Base-by-base conservation (phyloP, 2,888 invertebrate genomes). In the Lasioglossum lativentre region DNA sequence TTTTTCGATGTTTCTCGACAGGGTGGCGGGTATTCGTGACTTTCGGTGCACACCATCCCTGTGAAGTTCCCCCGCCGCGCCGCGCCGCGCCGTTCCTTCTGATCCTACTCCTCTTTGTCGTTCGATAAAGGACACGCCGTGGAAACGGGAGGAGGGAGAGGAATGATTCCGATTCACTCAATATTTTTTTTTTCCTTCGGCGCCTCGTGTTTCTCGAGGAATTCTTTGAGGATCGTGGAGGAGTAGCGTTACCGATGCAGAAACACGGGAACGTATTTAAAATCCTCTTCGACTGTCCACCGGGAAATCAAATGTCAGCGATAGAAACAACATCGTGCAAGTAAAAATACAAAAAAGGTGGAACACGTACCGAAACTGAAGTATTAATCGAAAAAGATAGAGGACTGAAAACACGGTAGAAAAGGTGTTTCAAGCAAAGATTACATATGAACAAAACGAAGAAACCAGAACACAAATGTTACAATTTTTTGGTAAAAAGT, bases 21-120 rank as follows among this genome's bases (percentile, higher is more conserved):
- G 2, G 52, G 40, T 27, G 42, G n/a, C 10, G 5, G n/a, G 23
- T 42, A 40, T 42, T 14, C 34, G 47, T 56, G 71, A 78, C 68
- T 77, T 70, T 27, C 52, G 8, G 47, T 8, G 47, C 30, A 27
- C 19, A 52, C 30, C 68, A 47, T 30, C 38, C 23, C 30, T 19
- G 56, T 5, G 23, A 19, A 27, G 42, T 47, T 14, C 66, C 27
- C 79, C 80, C 23, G 73, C 40, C 4, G 14, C 42, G 42, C 14
- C 14, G 42, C 42, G 14, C 42, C 14, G 14, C 42, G 45, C 45
- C 80, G 84, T 77, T 77, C 80, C 89, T 89, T 83, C 74, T 78
- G 88, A 89, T 87, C 82, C 78, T 73, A 80, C 79, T 85, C 71
- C 87, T 87, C 77, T 80, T 86, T 75, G 80, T 56, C 86, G 80